Conservation (phyloP, 2,113 vertebrate species). For the Pao palembangensis region DNA sequence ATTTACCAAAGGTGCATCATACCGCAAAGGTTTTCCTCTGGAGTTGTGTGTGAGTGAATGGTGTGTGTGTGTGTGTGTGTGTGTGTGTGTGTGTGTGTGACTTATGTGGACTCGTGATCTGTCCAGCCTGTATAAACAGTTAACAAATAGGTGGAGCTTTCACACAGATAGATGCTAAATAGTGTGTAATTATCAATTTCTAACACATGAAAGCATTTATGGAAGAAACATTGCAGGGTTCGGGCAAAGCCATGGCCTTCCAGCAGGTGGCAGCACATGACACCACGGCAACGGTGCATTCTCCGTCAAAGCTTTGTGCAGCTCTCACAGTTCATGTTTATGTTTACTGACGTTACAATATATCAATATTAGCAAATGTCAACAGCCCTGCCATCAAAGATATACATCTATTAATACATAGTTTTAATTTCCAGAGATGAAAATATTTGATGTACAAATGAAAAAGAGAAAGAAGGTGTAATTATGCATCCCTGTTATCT, state of each 20-base stretch:
- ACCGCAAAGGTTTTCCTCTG: no score
- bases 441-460: conserved; percentile 10
- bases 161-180: no score
- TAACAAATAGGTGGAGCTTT: no score
- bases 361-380: neutral
- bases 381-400: neutral
- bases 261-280: conserved; percentile 59
- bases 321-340: conserved; percentile 1
- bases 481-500: conserved; percentile 36
- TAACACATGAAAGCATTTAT: conserved; percentile 1
- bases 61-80: no score
- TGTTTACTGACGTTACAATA: conserved; percentile 14
- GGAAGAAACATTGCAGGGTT: neutral
- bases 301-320: neutral
- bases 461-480: conserved; percentile 1
- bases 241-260: neutral
- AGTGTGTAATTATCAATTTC: no score
- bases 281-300: conserved; percentile 9
- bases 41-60: no score
- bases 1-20: no score
- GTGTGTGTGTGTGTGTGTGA: no score
- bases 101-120: no score
- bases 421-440: conserved; percentile 12
- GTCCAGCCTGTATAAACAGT: no score
- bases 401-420: neutral